phyloP scores from a whole-genome alignment of 2,888 invertebrate genomes.

The Lycocerus yunnanus region DNA sequence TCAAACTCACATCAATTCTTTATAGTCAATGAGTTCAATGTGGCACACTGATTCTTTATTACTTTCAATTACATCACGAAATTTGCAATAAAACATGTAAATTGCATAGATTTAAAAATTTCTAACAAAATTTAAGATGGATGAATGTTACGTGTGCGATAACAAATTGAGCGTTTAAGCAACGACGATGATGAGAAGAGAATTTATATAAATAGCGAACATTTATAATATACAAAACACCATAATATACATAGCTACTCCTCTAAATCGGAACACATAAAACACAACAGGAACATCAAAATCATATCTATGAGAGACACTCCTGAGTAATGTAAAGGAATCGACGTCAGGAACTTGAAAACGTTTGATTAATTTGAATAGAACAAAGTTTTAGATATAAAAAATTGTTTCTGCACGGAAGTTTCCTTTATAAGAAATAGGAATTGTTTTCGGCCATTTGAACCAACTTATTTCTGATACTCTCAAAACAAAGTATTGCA shows the following conservation, averaged over 20 bases:
- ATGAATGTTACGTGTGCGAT: not conserved
- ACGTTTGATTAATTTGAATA: not conserved
- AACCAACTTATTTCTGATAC: no score
- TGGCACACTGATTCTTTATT: not conserved
- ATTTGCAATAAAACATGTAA: not conserved
- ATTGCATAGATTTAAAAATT: not conserved
- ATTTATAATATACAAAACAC: not conserved
- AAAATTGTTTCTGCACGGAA: not conserved
- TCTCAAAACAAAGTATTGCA: no score
- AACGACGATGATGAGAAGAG: not conserved
- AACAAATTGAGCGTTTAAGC: not conserved
- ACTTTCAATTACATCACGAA: not conserved
- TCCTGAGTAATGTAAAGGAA: not conserved
- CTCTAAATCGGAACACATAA: not conserved
- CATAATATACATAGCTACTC: not conserved
- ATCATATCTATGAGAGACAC: not conserved
- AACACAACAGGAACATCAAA: not conserved
- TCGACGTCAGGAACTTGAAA: not conserved
- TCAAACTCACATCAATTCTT: not conserved
- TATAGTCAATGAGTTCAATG: not conserved
- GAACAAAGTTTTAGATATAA: not conserved
- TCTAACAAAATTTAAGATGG: not conserved
- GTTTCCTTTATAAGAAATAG: no score
- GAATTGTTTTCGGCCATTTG: no score
- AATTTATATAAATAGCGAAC: not conserved